Conservation (phyloP, 1,140 invertebrate genomes). For the Eueides isabella region DNA sequence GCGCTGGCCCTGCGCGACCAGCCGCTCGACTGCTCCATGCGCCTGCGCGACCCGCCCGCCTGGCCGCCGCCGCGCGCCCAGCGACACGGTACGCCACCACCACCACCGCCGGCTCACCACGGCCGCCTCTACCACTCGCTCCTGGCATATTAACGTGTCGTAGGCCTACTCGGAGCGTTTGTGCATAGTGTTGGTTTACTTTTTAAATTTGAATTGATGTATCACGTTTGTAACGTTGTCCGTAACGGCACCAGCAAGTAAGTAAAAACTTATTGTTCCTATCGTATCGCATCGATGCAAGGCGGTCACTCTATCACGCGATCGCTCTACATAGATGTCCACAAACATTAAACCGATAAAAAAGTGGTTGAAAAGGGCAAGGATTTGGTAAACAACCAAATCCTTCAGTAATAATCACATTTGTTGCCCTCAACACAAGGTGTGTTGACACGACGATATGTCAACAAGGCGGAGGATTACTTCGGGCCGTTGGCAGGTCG, state of each 20-base stretch:
- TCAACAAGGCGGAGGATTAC: conserved; percentile 53
- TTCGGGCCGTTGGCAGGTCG: conserved; percentile 44
- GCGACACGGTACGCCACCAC: conserved; percentile 67
- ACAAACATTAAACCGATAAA: conserved; percentile 15
- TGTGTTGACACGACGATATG: conserved; percentile 42
- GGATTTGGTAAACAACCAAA: conserved; percentile 21
- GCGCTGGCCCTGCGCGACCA: conserved; percentile 78
- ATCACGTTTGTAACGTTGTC: conserved; percentile 29
- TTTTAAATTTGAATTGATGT: conserved; percentile 18
- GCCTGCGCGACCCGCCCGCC: conserved; percentile 71
- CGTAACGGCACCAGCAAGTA: conserved; percentile 37
- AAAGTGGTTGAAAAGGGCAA: not conserved
- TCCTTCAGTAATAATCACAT: conserved; percentile 25
- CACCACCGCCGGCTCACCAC: conserved; percentile 37
- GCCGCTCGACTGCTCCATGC: conserved; percentile 79
- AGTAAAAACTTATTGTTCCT: conserved; percentile 36
- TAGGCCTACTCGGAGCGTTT: conserved; percentile 23
- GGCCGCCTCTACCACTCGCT: conserved; percentile 9
- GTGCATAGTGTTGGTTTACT: conserved; percentile 33
- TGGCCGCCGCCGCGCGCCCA: conserved; percentile 68
- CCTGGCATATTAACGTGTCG: not conserved
- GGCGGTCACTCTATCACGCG: not conserved
- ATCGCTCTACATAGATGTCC: not conserved
- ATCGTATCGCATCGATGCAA: not conserved
- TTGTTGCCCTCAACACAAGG: conserved; percentile 24